Percentiles rank a stretch among this genome's conserved stretches.
Evolutionary conservation across 2,888 invertebrate species (phyloP).

Genomic region (Nasonia oneida): DNA sequence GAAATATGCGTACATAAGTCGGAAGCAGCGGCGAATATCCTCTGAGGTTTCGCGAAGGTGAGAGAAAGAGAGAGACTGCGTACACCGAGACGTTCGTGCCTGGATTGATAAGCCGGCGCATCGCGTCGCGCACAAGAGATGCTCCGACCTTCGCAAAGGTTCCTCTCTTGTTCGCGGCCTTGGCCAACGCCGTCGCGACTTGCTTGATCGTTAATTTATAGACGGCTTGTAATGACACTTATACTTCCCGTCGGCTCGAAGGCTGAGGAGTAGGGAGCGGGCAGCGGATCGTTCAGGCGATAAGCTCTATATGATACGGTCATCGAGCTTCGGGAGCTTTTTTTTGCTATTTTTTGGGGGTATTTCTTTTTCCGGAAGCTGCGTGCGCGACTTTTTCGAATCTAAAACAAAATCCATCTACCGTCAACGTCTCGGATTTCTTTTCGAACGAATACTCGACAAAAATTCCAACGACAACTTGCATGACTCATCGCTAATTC

Average conservation of each 20-base stretch:
- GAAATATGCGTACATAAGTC: background rate
- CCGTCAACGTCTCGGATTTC: too few species aligned
- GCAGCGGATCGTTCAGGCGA: background rate
- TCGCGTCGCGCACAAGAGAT: background rate
- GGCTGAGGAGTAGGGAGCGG: background rate
- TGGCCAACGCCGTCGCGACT: constrained; percentile 18
- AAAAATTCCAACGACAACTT: background rate
- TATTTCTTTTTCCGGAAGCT: background rate
- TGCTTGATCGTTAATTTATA: constrained; percentile 44
- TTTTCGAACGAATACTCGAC: too few species aligned
- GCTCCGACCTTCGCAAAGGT: constrained; percentile 38
- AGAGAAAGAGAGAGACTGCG: background rate
- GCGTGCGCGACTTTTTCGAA: background rate
- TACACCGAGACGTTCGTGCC: background rate
- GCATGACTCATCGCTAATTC: background rate
- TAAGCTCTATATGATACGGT: background rate
- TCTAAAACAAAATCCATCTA: too few species aligned
- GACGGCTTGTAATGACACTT: constrained; percentile 18
- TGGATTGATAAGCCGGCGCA: constrained; percentile 32
- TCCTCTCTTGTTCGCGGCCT: constrained; percentile 31
- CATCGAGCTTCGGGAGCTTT: background rate
- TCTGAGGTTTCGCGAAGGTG: background rate
- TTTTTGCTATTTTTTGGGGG: background rate
- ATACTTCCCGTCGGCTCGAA: background rate
- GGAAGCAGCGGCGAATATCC: background rate